phyloP scores from a whole-genome alignment of 2,113 vertebrate species.

The Xenus cinereus region DNA sequence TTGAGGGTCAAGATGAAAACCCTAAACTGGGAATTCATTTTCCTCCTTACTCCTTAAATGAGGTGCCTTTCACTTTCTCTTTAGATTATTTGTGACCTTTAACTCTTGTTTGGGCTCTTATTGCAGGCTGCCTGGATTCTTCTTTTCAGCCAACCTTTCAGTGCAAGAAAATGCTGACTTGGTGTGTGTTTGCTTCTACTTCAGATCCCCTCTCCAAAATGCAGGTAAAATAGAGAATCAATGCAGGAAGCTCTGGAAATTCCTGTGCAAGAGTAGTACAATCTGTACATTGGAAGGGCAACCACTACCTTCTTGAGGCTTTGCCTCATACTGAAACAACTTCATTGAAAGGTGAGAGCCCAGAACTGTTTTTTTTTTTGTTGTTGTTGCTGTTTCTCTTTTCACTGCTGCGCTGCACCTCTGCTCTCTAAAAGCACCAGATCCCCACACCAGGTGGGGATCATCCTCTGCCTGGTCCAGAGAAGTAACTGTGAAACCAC shows the following conservation, averaged over 20 bases:
- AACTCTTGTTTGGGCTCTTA: background rate
- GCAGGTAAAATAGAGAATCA: background rate
- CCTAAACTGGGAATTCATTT: background rate
- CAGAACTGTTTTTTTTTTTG: background rate
- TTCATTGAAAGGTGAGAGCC: background rate
- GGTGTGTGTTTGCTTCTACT: background rate
- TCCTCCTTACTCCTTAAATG: background rate
- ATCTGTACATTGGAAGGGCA: background rate
- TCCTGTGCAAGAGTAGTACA: background rate
- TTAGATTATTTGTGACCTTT: background rate
- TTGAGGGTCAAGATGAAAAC: background rate
- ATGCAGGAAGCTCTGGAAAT: background rate
- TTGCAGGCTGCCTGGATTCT: background rate
- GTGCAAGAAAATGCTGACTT: background rate
- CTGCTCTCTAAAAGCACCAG: background rate
- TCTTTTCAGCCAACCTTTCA: background rate
- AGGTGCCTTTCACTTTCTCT: background rate
- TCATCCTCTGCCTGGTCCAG: background rate
- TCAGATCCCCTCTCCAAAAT: background rate
- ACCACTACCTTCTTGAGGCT: background rate
- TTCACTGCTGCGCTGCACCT: background rate
- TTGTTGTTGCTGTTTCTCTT: background rate
- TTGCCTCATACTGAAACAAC: background rate
- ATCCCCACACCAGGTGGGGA: background rate
- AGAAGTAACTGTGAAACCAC: background rate